Percentiles rank a stretch among this genome's conserved stretches.
phyloP scores from a whole-genome alignment of 1,140 invertebrate genomes.

The Lineus longissimus region DNA sequence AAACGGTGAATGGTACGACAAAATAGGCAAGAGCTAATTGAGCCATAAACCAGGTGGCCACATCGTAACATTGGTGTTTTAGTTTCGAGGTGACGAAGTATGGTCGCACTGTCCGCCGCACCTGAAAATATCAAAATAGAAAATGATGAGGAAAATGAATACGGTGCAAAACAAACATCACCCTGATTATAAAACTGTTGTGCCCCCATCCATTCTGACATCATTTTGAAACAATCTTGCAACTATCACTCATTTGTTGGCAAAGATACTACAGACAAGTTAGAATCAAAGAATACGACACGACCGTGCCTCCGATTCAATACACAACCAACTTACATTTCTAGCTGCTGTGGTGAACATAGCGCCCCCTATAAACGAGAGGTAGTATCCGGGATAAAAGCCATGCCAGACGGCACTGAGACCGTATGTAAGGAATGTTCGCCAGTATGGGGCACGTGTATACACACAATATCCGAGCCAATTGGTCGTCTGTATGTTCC shows the following conservation, averaged over 20 bases:
- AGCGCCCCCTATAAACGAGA: conserved; percentile 86
- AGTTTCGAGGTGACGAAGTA: conserved; percentile 64
- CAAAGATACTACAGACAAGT: too few relatives aligned
- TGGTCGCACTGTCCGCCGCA: conserved; percentile 68
- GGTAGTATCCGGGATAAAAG: conserved; percentile 95
- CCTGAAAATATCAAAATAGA: conserved; percentile 57
- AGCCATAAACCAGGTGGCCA: conserved; percentile 62
- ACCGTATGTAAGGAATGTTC: conserved; percentile 69
- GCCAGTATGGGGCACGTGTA: conserved; percentile 66
- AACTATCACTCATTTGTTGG: conserved; percentile 12
- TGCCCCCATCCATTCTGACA: too few relatives aligned
- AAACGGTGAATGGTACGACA: conserved; percentile 80
- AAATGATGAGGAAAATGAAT: too few relatives aligned
- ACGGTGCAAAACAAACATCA: too few relatives aligned
- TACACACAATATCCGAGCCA: conserved; percentile 87
- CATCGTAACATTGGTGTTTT: conserved; percentile 14
- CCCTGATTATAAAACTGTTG: too few relatives aligned
- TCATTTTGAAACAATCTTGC: background rate
- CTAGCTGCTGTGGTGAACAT: conserved; percentile 81
- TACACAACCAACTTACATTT: conserved; percentile 59
- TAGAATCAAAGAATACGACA: too few relatives aligned
- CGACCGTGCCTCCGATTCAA: too few relatives aligned
- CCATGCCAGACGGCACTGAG: conserved; percentile 94
- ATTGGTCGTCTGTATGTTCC: conserved; percentile 88
- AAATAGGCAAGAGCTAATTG: conserved; percentile 77